These are phyloP conservation scores for Otolemur crassicaudatus DNA, from an alignment of 2,797 vertebrate species.

Conservation along the genomic window DNA sequence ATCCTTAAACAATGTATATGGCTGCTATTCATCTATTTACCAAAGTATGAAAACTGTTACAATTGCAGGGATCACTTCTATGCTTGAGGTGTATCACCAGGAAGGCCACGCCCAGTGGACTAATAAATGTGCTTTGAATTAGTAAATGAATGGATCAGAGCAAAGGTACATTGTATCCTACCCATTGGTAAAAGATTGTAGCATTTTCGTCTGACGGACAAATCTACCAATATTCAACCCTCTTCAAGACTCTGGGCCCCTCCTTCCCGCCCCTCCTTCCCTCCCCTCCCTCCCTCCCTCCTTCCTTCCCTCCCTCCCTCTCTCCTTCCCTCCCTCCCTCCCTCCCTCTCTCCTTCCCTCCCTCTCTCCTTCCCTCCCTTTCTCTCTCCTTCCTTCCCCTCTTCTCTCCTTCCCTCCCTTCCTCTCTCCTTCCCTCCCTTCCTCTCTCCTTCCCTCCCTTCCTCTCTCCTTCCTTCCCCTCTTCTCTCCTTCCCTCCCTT, in stretches of 20 bases:
- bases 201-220: background rate
- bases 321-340: too few species aligned
- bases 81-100: background rate
- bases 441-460: too few species aligned
- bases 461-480: too few species aligned
- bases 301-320: too few species aligned
- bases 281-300: too few species aligned
- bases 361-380: too few species aligned
- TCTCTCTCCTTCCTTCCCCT: too few species aligned
- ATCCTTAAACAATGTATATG: background rate
- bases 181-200: background rate
- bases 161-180: background rate
- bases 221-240: background rate
- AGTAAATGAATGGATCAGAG: background rate
- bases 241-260: background rate
- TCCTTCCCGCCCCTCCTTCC: too few species aligned
- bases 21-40: background rate
- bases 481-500: too few species aligned
- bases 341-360: too few species aligned
- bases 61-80: background rate
- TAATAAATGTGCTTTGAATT: conserved; percentile 38
- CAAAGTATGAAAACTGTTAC: background rate
- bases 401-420: too few species aligned
- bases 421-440: too few species aligned
- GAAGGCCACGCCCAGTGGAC: background rate